Evolutionary conservation across 2,797 vertebrate species (phyloP), one percentile per base, ranked within the genome.

Genomic region (Fistularia tabacaria): DNA sequence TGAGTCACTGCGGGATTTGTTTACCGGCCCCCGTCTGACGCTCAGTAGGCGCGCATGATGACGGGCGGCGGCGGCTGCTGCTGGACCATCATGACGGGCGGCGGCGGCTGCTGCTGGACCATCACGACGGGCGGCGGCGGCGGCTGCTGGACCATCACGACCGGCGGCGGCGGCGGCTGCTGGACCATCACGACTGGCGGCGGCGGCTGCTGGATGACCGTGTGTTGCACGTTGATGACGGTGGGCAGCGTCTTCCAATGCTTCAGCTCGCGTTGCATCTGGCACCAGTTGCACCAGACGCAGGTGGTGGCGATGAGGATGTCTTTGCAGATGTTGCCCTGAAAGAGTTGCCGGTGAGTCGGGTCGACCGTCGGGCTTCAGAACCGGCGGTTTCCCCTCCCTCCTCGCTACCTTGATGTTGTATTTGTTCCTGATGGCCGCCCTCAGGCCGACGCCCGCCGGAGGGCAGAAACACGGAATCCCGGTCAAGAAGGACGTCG

Each of bases 271-370:
- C 86, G 79, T 7, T 80, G 69, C 72, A 91, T 81, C 68, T 90
- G 89, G 69, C 87, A 90, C 87, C 86, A 89, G 5, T 68, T 46
- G 65, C 89, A 90, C 46, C 48, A 59, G 0, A 1, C 0, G 0
- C 89, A 90, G 73, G 50, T 85, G 44, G 78, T 82, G 47, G 85
- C 56, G 1, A 49, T 0, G 0, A 42, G 0, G 0, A 88, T 77
- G 78, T 91, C 88, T 1, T 77, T 59, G 14, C 77, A 89, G 12
- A 90, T 0, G 3, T 58, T 68, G 0, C 90, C 86, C 90, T 90
- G 69, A 9, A 41, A 7, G 14, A 9, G 1, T 7, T 13, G 9
- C 7, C 1, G 7, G 8, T 2, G 25, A 12, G 11, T 53, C 13
- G 14, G 25, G 25, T n/a, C n/a, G 8, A 1, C 15, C 36, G 9